Evolutionary conservation across 1,140 invertebrate species (phyloP).

Genomic region (Camponotus pennsylvanicus): DNA sequence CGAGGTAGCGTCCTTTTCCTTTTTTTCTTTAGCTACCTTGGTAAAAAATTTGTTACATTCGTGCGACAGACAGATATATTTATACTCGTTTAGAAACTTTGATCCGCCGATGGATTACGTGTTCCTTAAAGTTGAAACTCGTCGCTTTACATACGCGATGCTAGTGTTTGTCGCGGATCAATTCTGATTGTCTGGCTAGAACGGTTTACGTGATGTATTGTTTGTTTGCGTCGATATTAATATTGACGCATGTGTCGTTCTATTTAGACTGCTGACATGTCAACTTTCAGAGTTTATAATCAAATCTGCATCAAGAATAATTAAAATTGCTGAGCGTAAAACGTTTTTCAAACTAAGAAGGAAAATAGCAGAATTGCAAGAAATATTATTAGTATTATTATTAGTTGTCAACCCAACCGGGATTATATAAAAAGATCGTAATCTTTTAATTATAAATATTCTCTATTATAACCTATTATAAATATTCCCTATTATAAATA

Average conservation of each 20-base stretch:
- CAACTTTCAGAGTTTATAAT: not conserved
- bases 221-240: conserved; percentile 22
- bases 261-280: not conserved
- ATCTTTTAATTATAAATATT: not conserved
- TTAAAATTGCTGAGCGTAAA: not conserved
- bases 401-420: not conserved
- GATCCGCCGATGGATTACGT: not conserved
- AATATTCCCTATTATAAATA: not conserved
- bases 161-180: not conserved
- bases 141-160: too few species aligned
- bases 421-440: not conserved
- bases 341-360: not conserved
- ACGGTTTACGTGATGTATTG: not conserved
- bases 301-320: not conserved
- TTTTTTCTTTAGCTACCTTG: not conserved
- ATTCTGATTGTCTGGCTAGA: not conserved
- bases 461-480: not conserved
- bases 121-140: not conserved
- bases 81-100: not conserved
- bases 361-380: not conserved
- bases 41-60: not conserved
- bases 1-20: conserved; percentile 72
- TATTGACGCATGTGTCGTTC: not conserved
- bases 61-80: not conserved
- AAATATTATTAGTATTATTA: not conserved